These are phyloP conservation scores for Boloria selene DNA, from an alignment of 2,888 invertebrate species.

Conservation along the genomic window DNA sequence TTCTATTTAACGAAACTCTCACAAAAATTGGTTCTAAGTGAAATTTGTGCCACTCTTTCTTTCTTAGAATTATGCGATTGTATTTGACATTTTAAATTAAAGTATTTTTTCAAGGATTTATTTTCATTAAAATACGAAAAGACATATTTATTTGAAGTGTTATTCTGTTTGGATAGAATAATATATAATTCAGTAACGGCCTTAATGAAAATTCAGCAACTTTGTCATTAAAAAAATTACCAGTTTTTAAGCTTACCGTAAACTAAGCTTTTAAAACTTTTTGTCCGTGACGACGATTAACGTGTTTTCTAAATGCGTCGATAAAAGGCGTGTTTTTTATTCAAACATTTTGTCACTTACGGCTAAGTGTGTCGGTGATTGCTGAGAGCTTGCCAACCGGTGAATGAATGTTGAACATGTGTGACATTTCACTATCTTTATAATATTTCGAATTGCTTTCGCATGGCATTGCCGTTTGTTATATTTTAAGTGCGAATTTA, in stretches of 20 bases:
- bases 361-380: conserved; percentile 68
- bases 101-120: no score
- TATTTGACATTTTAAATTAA: no score
- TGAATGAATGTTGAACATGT: conserved; percentile 57
- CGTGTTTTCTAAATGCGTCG: conserved; percentile 5
- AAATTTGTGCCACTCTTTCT: neutral
- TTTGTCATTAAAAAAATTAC: no score
- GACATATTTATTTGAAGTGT: no score
- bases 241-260: no score
- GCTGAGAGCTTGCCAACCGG: conserved; percentile 60
- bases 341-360: conserved; percentile 60
- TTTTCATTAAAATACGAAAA: no score
- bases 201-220: no score
- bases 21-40: neutral
- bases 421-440: conserved; percentile 67
- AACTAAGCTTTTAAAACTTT: no score
- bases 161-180: neutral
- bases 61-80: no score
- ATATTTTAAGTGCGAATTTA: conserved; percentile 22
- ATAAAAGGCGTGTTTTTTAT: conserved; percentile 20
- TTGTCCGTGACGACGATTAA: neutral
- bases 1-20: neutral
- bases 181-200: no score
- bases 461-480: conserved; percentile 18
- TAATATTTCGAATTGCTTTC: conserved; percentile 38